These are phyloP conservation scores for Drosophila sucinea DNA, from an alignment of 1,140 invertebrate genomes.

Conservation along the genomic window DNA sequence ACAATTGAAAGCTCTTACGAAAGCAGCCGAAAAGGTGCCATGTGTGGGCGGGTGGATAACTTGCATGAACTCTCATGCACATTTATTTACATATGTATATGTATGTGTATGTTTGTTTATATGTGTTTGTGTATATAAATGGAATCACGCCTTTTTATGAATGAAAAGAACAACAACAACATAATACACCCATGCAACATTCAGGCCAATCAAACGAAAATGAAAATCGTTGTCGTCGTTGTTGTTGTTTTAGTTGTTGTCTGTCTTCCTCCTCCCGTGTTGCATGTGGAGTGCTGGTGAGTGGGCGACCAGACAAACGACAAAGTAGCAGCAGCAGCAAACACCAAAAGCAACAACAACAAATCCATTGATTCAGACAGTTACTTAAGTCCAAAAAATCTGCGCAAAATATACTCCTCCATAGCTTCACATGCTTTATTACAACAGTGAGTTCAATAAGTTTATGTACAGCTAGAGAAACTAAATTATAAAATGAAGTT, in stretches of 20 bases:
- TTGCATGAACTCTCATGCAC: not conserved
- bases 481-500: not conserved
- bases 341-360: constrained; percentile 23
- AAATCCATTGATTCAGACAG: constrained; percentile 56
- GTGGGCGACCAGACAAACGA: constrained; percentile 54
- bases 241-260: not conserved
- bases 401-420: constrained; percentile 1
- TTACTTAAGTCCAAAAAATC: constrained; percentile 26
- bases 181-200: constrained; percentile 53
- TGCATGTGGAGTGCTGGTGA: constrained; percentile 18
- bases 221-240: constrained; percentile 42
- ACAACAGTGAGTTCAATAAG: constrained; percentile 19
- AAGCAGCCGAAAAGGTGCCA: constrained; percentile 24
- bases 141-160: constrained; percentile 56
- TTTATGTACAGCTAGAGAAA: constrained; percentile 1
- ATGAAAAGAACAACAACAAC: constrained; percentile 38
- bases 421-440: not conserved
- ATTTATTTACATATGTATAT: not conserved
- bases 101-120: not conserved
- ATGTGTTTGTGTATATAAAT: constrained; percentile 14
- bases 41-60: constrained; percentile 45
- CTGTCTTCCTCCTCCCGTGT: not conserved
- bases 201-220: constrained; percentile 50
- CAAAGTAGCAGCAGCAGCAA: constrained; percentile 32
- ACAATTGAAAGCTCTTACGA: constrained; percentile 51